Evolutionary conservation across 2,888 invertebrate species (phyloP), one percentile per base, ranked within the genome.

Genomic region (Drosophila eohydei): DNA sequence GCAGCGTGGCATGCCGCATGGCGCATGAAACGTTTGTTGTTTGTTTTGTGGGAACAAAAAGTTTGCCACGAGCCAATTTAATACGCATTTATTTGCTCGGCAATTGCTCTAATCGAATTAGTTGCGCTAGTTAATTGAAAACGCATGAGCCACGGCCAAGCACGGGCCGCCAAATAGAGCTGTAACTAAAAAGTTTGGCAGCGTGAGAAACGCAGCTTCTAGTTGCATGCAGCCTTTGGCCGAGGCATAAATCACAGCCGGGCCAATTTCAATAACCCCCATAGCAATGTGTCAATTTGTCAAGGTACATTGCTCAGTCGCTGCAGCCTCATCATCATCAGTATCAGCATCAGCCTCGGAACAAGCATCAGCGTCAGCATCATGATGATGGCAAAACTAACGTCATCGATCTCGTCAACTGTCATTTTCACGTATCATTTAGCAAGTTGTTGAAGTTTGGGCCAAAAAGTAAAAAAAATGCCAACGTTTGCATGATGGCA

Each of bases 391-490:
- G 62, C 74, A 81, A 87, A 84, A 89, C 86, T 88, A 90, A 86
- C 90, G 89, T 92, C 92, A 92, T 92, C 92, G 92, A 92, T 92
- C 92, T 92, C 89, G 90, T 90, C 88, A 88, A 85, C 89, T 92
- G 92, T 92, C 92, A 92, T 92, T 92, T 92, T 92, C 90, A 92
- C 92, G 92, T 91, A 91, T 92, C 92, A 92, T 92, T 92, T 90
- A 84, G 84, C 87, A 91, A 87, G 82, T 88, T 83, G 85, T 70
- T 80, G 71, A 81, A 78, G 78, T 80, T 84, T 68, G 74, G 67
- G 63, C 56, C 46, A 66, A 76, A 74, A 52, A 34, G 40, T 32
- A 51, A 46, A 63, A 66, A 67, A 67, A 72, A 66, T 56, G 59
- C 60, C 74, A 74, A 72, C 74, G 68, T 74, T 71, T 75, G 72